Percentiles rank a stretch among this genome's conserved stretches.
Conservation (phyloP, 2,113 vertebrate genomes). For the Antechinus stuartii region DNA sequence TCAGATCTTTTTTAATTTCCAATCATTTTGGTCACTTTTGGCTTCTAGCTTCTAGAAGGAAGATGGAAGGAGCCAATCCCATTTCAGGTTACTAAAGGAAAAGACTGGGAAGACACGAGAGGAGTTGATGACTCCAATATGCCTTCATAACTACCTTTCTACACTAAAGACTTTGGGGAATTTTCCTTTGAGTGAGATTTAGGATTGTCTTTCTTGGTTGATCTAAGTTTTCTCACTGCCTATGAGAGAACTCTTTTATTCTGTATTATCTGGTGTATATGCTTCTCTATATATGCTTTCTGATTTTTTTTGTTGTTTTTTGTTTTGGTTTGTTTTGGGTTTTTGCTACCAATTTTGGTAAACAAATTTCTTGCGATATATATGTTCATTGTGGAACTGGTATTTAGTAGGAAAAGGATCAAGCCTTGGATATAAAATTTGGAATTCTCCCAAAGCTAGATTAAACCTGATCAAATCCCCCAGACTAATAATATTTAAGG, state of each 20-base stretch:
- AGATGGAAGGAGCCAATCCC: neutral
- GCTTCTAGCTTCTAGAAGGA: neutral
- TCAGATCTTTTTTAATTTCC: neutral
- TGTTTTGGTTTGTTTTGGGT: too few species aligned
- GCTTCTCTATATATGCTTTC: too few species aligned
- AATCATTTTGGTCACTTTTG: neutral
- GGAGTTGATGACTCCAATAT: neutral
- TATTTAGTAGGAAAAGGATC: too few species aligned
- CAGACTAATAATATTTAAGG: neutral
- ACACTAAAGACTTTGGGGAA: neutral
- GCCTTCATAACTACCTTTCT: neutral
- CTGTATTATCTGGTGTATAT: neutral
- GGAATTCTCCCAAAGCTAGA: too few species aligned
- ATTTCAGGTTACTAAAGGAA: neutral
- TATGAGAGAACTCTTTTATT: neutral
- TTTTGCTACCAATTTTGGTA: too few species aligned
- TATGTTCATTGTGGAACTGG: too few species aligned
- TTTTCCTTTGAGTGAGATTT: neutral
- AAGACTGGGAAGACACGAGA: neutral
- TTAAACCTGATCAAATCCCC: too few species aligned
- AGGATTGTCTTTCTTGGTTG: neutral
- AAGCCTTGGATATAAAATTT: too few species aligned
- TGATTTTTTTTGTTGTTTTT: too few species aligned
- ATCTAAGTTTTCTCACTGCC: neutral
- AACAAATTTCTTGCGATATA: too few species aligned